A percentile compares a stretch with the other conserved stretches of the same genome.
These are phyloP conservation scores for Lacanobia oleracea DNA, from an alignment of 2,888 invertebrate genomes.

Conservation along the genomic window DNA sequence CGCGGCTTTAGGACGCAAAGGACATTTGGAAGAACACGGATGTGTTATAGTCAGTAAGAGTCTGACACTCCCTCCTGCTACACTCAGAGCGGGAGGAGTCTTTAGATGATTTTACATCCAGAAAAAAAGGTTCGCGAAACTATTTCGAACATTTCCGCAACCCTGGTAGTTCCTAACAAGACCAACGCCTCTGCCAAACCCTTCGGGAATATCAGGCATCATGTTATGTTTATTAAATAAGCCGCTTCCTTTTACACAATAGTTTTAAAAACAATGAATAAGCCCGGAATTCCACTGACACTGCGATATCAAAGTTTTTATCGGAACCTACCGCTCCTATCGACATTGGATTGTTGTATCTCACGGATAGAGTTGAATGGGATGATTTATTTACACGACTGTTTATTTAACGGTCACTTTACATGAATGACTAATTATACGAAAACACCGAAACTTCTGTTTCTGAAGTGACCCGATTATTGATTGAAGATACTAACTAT, in stretches of 20 bases:
- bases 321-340: slow-evolving; percentile 45
- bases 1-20: too few species aligned
- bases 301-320: slow-evolving; percentile 51
- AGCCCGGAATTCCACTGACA: slow-evolving; percentile 49
- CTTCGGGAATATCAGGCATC: neutral
- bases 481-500: slow-evolving; percentile 7
- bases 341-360: slow-evolving; percentile 30
- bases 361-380: slow-evolving; percentile 40
- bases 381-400: slow-evolving; percentile 46
- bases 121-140: too few species aligned
- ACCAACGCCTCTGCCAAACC: neutral
- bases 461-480: slow-evolving; percentile 7
- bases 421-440: slow-evolving; percentile 25
- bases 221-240: neutral
- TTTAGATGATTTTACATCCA: too few species aligned
- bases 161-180: neutral
- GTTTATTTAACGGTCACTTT: slow-evolving; percentile 17
- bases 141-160: neutral
- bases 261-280: slow-evolving; percentile 52
- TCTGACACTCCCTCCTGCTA: too few species aligned
- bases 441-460: slow-evolving; percentile 21
- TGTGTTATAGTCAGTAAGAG: too few species aligned
- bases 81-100: too few species aligned
- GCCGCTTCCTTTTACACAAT: slow-evolving; percentile 26
- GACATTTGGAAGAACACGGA: too few species aligned